Conservation (phyloP, 1,140 invertebrate genomes). For the Bilobella aurantiaca region DNA sequence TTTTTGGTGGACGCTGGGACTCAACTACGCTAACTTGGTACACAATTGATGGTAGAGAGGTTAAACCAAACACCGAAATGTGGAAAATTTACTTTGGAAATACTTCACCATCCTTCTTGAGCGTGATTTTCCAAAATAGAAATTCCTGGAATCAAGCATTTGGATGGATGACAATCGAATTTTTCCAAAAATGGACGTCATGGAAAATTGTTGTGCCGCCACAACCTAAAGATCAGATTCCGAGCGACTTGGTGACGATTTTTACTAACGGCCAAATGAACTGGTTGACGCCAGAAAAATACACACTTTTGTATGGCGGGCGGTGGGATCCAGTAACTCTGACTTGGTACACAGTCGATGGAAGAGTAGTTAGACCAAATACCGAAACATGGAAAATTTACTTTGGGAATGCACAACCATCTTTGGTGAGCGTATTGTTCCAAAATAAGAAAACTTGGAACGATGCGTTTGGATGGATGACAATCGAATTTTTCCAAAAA, state of each 20-base stretch:
- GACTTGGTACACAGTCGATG: not conserved
- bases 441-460: not conserved
- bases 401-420: not conserved
- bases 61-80: constrained; percentile 6
- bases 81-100: constrained; percentile 14
- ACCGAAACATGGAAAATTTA: too few relatives aligned
- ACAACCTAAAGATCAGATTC: constrained; percentile 1
- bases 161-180: constrained; percentile 1
- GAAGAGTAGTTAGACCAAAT: not conserved
- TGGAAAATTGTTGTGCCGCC: constrained; percentile 1
- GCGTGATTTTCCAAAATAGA: not conserved
- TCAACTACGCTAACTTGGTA: not conserved
- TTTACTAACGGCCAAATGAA: constrained; percentile 1
- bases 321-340: not conserved
- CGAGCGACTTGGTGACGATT: not conserved
- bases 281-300: not conserved
- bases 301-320: not conserved
- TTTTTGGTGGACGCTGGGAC: constrained; percentile 2
- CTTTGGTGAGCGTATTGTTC: not conserved
- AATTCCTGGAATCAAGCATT: constrained; percentile 1
- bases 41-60: constrained; percentile 1
- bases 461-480: not conserved
- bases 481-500: too few relatives aligned
- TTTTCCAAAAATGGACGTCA: constrained; percentile 3
- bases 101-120: not conserved